A percentile compares a stretch with the other conserved stretches of the same genome.
phyloP scores from a whole-genome alignment of 1,140 invertebrate species.

The Drosophila grimshawi region DNA sequence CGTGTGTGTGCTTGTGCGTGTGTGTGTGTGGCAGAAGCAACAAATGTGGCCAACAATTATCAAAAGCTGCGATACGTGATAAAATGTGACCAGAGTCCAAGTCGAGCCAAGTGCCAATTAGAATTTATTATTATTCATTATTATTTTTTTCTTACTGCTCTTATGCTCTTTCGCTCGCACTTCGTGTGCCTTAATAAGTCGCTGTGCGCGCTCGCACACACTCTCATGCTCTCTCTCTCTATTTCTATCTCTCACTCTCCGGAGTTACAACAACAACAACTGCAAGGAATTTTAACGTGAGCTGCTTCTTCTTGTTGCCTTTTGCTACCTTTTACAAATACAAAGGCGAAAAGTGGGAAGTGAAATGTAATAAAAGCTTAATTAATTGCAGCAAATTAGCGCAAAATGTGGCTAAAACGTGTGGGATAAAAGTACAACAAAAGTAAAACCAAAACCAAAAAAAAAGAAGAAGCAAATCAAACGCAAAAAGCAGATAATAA shows the following conservation, averaged over 20 bases:
- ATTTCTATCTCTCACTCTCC: constrained; percentile 29
- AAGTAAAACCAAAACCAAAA: constrained; percentile 25
- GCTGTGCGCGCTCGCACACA: constrained; percentile 31
- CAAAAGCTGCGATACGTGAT: constrained; percentile 56
- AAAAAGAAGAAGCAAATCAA: background rate
- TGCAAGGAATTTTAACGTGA: constrained; percentile 39
- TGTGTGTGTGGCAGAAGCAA: constrained; percentile 56
- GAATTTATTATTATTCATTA: constrained; percentile 82
- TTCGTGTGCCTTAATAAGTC: constrained; percentile 9
- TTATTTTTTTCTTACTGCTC: constrained; percentile 46
- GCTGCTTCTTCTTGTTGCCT: constrained; percentile 15
- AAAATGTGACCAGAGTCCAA: constrained; percentile 57
- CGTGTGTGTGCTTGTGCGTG: background rate
- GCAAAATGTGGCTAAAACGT: constrained; percentile 70
- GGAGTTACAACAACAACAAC: constrained; percentile 51
- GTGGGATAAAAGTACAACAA: constrained; percentile 57
- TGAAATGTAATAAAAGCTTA: constrained; percentile 37
- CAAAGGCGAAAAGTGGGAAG: constrained; percentile 14
- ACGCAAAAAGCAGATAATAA: constrained; percentile 1
- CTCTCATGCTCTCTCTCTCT: constrained; percentile 15
- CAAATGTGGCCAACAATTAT: constrained; percentile 69
- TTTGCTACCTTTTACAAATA: constrained; percentile 21
- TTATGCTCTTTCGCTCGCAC: constrained; percentile 41
- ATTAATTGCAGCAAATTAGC: constrained; percentile 58
- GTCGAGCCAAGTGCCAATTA: constrained; percentile 62